Base-by-base conservation (phyloP, 2,888 invertebrate species). In the Amiota minor region DNA sequence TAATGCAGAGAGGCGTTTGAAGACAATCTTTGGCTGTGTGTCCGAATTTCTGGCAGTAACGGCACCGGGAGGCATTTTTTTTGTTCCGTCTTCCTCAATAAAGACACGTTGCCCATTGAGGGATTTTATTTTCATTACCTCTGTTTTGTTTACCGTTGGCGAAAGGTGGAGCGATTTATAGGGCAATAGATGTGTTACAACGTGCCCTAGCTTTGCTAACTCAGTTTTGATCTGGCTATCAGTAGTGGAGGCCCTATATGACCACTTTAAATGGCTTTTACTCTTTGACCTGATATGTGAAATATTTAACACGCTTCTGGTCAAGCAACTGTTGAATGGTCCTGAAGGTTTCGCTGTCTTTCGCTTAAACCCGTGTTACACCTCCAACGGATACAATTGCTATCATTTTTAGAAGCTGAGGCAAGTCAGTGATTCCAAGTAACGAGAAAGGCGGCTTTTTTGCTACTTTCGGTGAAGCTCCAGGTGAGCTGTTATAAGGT, bases 361-460 rank as follows among this genome's bases (percentile, higher is more conserved):
- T 14, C 4, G n/a, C 3, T 8, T 14, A 53, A 53, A 53, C 1
- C 12, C 14, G 53, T 4, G 53, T 53, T 6, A 53, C 14, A 53
- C 53, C 53, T 3, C 53, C 12, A 8, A 8, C 53, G 3, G 50
- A 56, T 1, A 59, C 70, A 9, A 16, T 16, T 12, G 12, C 16
- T n/a, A 70, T 16, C 20, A 61, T 59, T 9, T 18, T 20, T n/a
- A n/a, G n/a, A n/a, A n/a, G n/a, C n/a, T n/a, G n/a, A n/a, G n/a
- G n/a, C n/a, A n/a, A n/a, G n/a, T 59, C 8, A 11, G 35, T 20
- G 9, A 70, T 53, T 12, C 50, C n/a, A 14, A 49, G 50, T 4
- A 70, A 18, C 1, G 53, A 59, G 14, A 71, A 55, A n/a, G 61
- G 49, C 16, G 49, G 70, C 14, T 61, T 49, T 18, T 61, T 71